Evolutionary conservation across 1,140 invertebrate genomes (phyloP).

Genomic region (Drosophila orena): DNA sequence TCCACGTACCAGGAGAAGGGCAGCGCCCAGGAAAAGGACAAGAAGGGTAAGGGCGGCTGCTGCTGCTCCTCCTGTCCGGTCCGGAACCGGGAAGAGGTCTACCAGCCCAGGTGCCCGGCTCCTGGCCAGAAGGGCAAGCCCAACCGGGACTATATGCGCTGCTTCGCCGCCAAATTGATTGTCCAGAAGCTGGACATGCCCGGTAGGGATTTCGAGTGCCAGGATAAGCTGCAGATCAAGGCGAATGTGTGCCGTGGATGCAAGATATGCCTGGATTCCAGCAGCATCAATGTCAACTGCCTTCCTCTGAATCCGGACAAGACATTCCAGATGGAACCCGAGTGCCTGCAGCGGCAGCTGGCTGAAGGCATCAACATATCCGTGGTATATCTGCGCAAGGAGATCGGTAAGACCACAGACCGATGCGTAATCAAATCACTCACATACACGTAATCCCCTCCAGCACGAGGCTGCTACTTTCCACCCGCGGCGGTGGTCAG

Average conservation of each 20-base stretch:
- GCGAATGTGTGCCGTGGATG: conserved; percentile 44
- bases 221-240: conserved; percentile 14
- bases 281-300: conserved; percentile 59
- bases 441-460: rapidly evolving
- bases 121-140: conserved; percentile 45
- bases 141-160: conserved; percentile 12
- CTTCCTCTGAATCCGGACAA: conserved; percentile 29
- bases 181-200: conserved; percentile 59
- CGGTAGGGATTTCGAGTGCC: conserved; percentile 49
- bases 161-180: conserved; percentile 50
- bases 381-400: conserved; percentile 50
- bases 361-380: conserved; percentile 44
- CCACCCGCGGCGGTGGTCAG: conserved; percentile 38
- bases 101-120: conserved; percentile 16
- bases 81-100: neutral
- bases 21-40: conserved; percentile 8
- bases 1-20: conserved; percentile 25
- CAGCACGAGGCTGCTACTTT: conserved; percentile 58
- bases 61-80: conserved; percentile 52
- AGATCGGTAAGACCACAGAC: conserved; percentile 44
- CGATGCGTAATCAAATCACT: neutral
- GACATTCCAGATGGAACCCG: conserved; percentile 37
- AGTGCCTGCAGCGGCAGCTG: conserved; percentile 52
- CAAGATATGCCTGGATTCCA: conserved; percentile 24
- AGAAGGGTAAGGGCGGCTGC: conserved; percentile 21